A percentile compares a stretch with the other conserved stretches of the same genome.
These are phyloP conservation scores for Callionymus lyra DNA, from an alignment of 2,113 vertebrate species.

Conservation along the genomic window DNA sequence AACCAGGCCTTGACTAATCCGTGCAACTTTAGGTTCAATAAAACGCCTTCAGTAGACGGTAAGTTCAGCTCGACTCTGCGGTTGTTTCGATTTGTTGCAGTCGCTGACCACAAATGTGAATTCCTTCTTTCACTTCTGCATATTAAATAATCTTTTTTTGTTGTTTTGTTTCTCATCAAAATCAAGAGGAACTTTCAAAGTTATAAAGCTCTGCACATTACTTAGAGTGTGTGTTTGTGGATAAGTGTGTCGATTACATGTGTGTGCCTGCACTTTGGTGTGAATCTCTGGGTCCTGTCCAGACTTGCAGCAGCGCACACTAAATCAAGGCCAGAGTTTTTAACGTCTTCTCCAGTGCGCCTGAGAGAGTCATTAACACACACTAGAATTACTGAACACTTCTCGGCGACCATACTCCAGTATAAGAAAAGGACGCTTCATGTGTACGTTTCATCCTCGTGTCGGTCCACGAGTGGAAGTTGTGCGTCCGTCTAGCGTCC, in stretches of 20 bases:
- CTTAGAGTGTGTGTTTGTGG: constrained; percentile 3
- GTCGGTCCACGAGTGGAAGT: no score
- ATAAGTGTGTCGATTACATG: constrained; percentile 1
- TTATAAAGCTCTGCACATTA: no score
- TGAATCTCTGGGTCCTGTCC: constrained; percentile 54
- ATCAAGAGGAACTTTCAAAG: no score
- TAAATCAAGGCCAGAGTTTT: constrained; percentile 62
- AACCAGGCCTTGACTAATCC: no score
- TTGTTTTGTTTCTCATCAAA: constrained; percentile 15
- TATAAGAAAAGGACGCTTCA: constrained; percentile 18
- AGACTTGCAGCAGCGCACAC: constrained; percentile 51
- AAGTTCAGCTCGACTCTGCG: no score
- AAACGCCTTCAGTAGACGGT: no score
- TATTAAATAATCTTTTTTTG: no score
- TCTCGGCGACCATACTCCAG: constrained; percentile 34
- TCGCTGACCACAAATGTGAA: no score
- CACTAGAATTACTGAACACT: constrained; percentile 55
- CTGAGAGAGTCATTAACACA: constrained; percentile 64
- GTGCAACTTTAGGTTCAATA: no score
- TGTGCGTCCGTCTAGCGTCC: no score
- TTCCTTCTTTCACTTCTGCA: no score
- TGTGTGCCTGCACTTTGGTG: constrained; percentile 18
- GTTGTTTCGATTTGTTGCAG: no score
- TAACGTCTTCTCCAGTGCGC: constrained; percentile 56
- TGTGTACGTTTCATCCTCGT: constrained; percentile 15